Conservation (phyloP, 2,888 invertebrate species). For the Odontothrips loti region DNA sequence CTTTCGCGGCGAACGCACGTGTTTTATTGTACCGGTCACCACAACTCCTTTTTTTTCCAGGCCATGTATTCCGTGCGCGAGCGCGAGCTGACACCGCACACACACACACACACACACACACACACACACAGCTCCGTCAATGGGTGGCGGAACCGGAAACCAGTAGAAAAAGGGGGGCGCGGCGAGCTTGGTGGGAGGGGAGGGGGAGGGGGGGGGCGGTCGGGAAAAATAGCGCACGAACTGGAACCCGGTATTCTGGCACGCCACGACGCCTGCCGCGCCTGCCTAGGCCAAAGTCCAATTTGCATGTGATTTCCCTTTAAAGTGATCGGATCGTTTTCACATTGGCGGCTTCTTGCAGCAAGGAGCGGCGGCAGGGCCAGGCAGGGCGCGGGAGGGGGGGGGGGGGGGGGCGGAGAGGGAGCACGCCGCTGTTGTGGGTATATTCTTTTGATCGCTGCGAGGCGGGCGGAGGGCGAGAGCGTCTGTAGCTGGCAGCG, state of each 20-base stretch:
- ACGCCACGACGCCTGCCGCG: not conserved
- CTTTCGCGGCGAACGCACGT: too few species aligned
- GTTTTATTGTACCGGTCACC: too few species aligned
- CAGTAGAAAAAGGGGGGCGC: too few species aligned
- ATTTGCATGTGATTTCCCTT: constrained; percentile 25
- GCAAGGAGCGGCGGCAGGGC: not conserved
- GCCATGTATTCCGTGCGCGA: too few species aligned
- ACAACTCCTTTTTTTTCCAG: too few species aligned
- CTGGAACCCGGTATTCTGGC: not conserved
- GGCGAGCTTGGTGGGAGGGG: not conserved
- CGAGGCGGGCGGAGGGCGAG: not conserved
- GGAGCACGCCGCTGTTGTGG: not conserved
- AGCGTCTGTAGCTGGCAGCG: not conserved
- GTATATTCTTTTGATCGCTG: constrained; percentile 5
- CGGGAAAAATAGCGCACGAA: not conserved
- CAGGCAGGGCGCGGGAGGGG: not conserved
- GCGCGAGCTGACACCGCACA: too few species aligned
- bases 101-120: too few species aligned
- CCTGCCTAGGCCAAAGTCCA: not conserved
- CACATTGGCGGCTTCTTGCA: constrained; percentile 4
- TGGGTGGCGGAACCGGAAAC: too few species aligned
- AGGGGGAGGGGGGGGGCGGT: not conserved
- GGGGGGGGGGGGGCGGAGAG: not conserved
- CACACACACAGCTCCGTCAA: too few species aligned
- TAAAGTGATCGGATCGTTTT: constrained; percentile 23